Percentiles rank a stretch among this genome's conserved stretches.
Evolutionary conservation across 2,113 vertebrate species (phyloP).

Genomic region (Nothocercus julius): DNA sequence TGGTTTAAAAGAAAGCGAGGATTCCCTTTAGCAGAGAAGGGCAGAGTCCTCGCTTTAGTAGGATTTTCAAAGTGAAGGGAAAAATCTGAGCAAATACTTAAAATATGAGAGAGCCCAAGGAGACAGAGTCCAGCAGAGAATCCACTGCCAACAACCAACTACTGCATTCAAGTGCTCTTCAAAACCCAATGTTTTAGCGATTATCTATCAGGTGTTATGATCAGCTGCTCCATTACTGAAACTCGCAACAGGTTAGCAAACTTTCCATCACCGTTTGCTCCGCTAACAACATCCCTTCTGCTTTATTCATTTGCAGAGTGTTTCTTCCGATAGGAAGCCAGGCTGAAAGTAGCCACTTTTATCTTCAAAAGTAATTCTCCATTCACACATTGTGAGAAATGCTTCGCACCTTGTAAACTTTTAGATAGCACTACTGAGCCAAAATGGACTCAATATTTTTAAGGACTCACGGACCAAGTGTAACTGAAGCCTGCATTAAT

Average conservation of each 20-base stretch:
- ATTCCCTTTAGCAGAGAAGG: neutral
- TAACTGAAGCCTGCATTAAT: slow-evolving; percentile 41
- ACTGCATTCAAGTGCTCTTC: neutral
- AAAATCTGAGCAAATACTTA: neutral
- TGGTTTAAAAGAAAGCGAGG: neutral
- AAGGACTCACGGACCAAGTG: slow-evolving; percentile 42
- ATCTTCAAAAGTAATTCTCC: neutral
- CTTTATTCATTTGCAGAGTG: neutral
- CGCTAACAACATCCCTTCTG: neutral
- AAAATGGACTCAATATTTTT: slow-evolving; percentile 53
- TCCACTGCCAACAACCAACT: neutral
- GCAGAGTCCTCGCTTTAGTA: neutral
- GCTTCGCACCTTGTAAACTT: slow-evolving; percentile 70
- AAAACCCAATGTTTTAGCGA: neutral
- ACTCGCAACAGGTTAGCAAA: fast-evolving
- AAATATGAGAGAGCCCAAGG: fast-evolving
- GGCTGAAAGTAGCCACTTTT: neutral
- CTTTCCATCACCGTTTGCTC: neutral
- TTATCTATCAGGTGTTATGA: neutral
- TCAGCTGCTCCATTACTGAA: fast-evolving
- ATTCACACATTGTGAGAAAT: neutral
- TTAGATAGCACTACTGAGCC: slow-evolving; percentile 43
- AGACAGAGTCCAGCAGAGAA: neutral
- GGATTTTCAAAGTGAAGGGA: neutral
- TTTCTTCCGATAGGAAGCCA: neutral